A percentile compares a stretch with the other conserved stretches of the same genome.
These are phyloP conservation scores for Paguma larvata DNA, from an alignment of 2,797 vertebrate species.

Conservation along the genomic window DNA sequence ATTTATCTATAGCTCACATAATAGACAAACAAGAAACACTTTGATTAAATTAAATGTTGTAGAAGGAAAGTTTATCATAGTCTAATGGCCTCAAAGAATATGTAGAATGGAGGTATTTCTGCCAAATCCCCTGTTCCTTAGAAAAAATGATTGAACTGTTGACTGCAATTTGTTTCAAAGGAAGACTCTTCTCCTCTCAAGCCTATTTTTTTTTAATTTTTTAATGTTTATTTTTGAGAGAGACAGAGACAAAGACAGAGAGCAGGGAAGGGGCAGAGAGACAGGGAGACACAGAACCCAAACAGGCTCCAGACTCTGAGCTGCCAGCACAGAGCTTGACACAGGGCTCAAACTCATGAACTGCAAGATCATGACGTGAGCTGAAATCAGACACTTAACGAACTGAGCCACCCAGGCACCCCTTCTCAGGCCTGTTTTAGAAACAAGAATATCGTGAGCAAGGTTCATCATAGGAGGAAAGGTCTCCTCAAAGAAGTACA, in stretches of 20 bases:
- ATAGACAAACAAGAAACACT: neutral
- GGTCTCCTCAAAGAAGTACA: neutral
- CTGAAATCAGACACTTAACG: too few species aligned
- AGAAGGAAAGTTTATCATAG: neutral
- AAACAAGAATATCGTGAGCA: neutral
- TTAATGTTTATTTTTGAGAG: too few species aligned
- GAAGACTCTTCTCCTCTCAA: neutral
- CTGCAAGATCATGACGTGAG: too few species aligned
- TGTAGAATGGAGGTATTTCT: neutral
- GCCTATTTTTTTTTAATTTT: neutral
- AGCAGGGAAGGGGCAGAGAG: too few species aligned
- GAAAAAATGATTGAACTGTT: neutral
- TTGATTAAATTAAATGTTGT: neutral
- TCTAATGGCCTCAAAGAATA: neutral
- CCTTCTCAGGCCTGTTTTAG: neutral
- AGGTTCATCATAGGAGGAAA: neutral
- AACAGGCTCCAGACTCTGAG: too few species aligned
- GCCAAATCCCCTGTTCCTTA: neutral
- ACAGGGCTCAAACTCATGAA: too few species aligned
- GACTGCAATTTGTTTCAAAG: neutral
- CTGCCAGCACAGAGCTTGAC: too few species aligned
- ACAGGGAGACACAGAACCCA: too few species aligned
- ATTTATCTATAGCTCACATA: neutral
- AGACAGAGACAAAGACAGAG: too few species aligned
- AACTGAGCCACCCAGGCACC: too few species aligned